Percentiles rank a stretch among this genome's conserved stretches.
Conservation (phyloP, 2,888 invertebrate genomes). For the Pammene aurita region DNA sequence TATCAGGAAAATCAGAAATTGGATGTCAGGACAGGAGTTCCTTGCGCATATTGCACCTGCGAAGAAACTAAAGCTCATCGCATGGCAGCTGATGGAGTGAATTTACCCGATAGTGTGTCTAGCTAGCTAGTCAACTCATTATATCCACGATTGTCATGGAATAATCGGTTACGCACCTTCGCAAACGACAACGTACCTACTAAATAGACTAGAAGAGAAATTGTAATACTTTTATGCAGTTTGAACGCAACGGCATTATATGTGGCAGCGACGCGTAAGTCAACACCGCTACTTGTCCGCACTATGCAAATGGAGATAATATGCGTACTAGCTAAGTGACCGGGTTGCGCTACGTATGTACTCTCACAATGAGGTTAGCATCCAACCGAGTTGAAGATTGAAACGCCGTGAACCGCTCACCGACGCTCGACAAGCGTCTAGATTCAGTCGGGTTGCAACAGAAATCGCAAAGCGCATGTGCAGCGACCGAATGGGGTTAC, state of each 20-base stretch:
- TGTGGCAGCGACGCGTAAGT: conserved; percentile 66
- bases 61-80: neutral
- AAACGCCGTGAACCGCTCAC: conserved; percentile 58
- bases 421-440: conserved; percentile 56
- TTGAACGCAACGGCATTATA: conserved; percentile 61
- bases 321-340: conserved; percentile 76
- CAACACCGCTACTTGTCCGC: conserved; percentile 76
- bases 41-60: neutral
- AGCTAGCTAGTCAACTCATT: conserved; percentile 14
- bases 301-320: conserved; percentile 80
- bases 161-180: conserved; percentile 32
- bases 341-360: conserved; percentile 71
- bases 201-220: conserved; percentile 50
- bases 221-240: conserved; percentile 57
- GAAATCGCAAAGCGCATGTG: conserved; percentile 78
- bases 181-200: conserved; percentile 31
- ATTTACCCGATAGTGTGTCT: neutral
- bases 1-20: too few species aligned
- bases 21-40: neutral
- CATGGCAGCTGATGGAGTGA: neutral
- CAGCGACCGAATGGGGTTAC: conserved; percentile 74
- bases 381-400: conserved; percentile 66
- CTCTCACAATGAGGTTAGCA: conserved; percentile 72
- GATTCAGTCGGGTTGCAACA: conserved; percentile 68
- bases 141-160: conserved; percentile 13